Evolutionary conservation across 2,797 vertebrate genomes (phyloP).

Genomic region (Heterohyrax brucei): DNA sequence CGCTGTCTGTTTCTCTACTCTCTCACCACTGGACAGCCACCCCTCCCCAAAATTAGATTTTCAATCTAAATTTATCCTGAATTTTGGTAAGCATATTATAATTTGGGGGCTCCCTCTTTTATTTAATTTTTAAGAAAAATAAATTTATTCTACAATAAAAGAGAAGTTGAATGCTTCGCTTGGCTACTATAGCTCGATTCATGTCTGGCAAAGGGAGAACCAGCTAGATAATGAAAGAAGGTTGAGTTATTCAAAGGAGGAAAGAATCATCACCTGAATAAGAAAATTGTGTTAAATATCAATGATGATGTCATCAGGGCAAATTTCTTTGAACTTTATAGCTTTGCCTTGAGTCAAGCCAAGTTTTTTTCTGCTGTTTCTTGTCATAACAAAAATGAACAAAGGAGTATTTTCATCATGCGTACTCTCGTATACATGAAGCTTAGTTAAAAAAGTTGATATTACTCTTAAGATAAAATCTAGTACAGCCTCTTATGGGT

Average conservation of each 20-base stretch:
- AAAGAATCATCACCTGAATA: neutral
- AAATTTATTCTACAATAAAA: constrained; percentile 55
- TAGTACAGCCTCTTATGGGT: neutral
- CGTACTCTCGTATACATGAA: neutral
- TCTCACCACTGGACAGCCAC: neutral
- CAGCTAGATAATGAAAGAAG: neutral
- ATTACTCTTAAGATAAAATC: neutral
- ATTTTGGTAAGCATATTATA: constrained; percentile 8
- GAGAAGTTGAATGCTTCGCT: constrained; percentile 8
- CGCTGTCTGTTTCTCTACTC: neutral
- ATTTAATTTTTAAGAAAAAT: constrained; percentile 50
- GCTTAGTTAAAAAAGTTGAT: neutral
- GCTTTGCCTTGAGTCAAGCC: neutral
- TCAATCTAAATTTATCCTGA: constrained; percentile 25
- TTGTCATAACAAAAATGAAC: neutral
- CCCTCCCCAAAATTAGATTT: constrained; percentile 22
- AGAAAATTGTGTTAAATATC: neutral
- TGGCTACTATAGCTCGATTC: neutral
- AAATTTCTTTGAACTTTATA: neutral
- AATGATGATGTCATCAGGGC: neutral
- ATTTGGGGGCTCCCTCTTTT: constrained; percentile 18
- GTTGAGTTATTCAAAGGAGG: neutral
- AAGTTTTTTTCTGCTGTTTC: neutral
- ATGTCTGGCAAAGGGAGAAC: neutral
- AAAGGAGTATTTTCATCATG: neutral